These are phyloP conservation scores for Uria aalge DNA, from an alignment of 2,113 vertebrate genomes.

Conservation along the genomic window DNA sequence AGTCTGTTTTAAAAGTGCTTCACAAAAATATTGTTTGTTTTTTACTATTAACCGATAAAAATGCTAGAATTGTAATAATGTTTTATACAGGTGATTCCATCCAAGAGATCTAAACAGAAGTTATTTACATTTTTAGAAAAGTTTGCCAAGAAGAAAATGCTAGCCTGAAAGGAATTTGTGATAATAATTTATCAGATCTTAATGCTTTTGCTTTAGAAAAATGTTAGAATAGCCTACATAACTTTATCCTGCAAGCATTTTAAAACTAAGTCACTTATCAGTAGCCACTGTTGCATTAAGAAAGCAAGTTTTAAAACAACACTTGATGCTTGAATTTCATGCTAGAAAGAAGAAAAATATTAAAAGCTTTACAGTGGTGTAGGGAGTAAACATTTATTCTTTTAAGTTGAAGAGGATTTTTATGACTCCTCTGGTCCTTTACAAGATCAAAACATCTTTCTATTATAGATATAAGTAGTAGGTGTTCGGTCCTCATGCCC, in stretches of 20 bases:
- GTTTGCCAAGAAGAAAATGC: not conserved
- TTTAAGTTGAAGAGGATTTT: not conserved
- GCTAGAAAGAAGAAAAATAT: not conserved
- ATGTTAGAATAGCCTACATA: not conserved
- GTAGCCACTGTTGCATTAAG: not conserved
- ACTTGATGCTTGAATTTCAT: not conserved
- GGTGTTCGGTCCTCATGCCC: not conserved
- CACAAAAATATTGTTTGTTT: not conserved
- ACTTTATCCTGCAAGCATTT: not conserved
- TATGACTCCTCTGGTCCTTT: not conserved
- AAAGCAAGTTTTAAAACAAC: not conserved
- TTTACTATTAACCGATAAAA: not conserved
- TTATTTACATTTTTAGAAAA: constrained; percentile 46
- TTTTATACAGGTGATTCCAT: not conserved
- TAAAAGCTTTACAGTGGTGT: not conserved
- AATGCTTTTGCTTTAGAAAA: not conserved
- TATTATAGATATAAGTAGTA: not conserved
- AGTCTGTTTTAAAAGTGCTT: constrained; percentile 43
- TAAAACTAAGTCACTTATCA: not conserved
- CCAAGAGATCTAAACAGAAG: not conserved
- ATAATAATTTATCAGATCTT: not conserved
- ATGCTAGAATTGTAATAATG: not conserved
- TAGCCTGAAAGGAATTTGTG: not conserved
- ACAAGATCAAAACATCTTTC: not conserved
- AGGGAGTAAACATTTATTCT: not conserved